phyloP scores from a whole-genome alignment of 2,888 invertebrate genomes.

The Dryadula phaetusa region DNA sequence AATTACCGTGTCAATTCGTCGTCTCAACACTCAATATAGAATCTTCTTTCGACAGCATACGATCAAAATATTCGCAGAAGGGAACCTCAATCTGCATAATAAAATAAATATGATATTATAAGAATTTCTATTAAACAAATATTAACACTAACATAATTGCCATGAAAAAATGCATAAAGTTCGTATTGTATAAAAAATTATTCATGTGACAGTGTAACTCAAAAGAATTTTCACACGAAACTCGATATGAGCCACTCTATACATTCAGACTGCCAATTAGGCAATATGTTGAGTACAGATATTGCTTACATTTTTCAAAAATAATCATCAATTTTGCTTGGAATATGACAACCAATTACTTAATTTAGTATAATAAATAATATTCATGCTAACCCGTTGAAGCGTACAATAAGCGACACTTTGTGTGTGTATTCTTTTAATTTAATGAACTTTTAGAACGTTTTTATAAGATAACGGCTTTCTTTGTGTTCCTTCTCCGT shows the following conservation, averaged over 20 bases:
- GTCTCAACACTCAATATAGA: neutral
- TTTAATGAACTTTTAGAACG: too few relatives aligned
- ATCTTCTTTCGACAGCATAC: neutral
- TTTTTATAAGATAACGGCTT: too few relatives aligned
- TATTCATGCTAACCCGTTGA: neutral
- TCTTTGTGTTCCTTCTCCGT: too few relatives aligned
- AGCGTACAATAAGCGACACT: too few relatives aligned
- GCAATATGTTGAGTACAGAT: neutral
- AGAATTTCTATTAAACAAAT: neutral
- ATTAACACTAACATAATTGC: neutral
- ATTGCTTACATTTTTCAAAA: constrained; percentile 8
- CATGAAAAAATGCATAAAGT: neutral
- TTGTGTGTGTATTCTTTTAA: too few relatives aligned
- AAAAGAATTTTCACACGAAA: constrained; percentile 14
- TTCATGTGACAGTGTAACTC: neutral
- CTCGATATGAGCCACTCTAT: constrained; percentile 9
- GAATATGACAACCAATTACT: constrained; percentile 1
- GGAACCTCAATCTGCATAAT: neutral
- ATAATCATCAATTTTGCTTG: neutral
- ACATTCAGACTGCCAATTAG: constrained; percentile 14
- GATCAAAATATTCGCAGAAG: neutral
- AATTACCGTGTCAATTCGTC: constrained; percentile 1
- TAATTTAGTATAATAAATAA: neutral
- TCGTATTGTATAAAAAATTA: neutral
- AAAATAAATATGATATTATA: neutral